Percentiles rank a stretch among this genome's conserved stretches.
These are phyloP conservation scores for Albula glossodonta DNA, from an alignment of 2,113 vertebrate species.

Conservation along the genomic window DNA sequence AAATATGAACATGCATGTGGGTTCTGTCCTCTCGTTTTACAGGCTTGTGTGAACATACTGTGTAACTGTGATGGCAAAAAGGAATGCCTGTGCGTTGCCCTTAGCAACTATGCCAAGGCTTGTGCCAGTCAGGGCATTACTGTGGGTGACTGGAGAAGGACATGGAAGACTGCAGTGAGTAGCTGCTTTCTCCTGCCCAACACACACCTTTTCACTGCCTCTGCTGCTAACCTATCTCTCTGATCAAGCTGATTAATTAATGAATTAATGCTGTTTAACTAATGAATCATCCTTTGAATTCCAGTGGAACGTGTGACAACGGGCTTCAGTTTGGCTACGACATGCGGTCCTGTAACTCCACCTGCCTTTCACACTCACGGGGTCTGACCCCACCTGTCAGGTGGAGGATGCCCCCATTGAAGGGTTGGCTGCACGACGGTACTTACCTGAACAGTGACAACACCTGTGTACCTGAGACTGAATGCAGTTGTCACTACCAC, in stretches of 20 bases:
- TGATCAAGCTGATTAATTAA: not conserved
- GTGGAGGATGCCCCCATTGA: conserved; percentile 52
- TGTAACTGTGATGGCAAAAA: conserved; percentile 52
- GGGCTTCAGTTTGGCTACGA: conserved; percentile 62
- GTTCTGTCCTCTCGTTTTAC: too few species aligned
- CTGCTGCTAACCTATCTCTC: not conserved
- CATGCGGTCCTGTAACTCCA: conserved; percentile 57
- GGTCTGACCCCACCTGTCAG: conserved; percentile 53
- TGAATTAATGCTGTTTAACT: not conserved
- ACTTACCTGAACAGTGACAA: conserved; percentile 48
- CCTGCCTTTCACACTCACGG: conserved; percentile 61
- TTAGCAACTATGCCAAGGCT: conserved; percentile 68
- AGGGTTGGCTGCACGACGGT: conserved; percentile 64
- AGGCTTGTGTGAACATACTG: conserved; percentile 64
- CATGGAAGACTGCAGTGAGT: conserved; percentile 64
- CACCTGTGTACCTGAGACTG: conserved; percentile 45
- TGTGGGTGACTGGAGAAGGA: conserved; percentile 63
- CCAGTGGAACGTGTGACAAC: conserved; percentile 55
- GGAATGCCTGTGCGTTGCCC: conserved; percentile 58
- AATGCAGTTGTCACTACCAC: conserved; percentile 52
- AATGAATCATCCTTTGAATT: conserved; percentile 18
- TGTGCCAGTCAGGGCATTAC: conserved; percentile 56
- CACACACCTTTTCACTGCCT: too few species aligned
- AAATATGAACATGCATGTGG: too few species aligned
- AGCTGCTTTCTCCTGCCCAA: not conserved